Base-by-base conservation (phyloP, 1,140 invertebrate genomes). In the Diprion similis region DNA sequence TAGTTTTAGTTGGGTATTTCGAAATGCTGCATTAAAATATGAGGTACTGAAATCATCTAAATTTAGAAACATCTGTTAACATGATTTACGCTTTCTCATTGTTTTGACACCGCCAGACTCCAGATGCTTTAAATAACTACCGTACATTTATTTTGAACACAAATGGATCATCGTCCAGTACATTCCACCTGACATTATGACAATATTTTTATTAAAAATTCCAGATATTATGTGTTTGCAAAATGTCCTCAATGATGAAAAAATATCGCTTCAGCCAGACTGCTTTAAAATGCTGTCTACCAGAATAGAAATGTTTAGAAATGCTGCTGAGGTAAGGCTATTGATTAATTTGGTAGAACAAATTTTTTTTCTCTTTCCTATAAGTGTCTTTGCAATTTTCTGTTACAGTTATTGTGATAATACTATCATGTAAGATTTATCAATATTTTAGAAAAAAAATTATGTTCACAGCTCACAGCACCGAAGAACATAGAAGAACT, bases 271-370 rank as follows among this genome's bases (percentile, higher is more conserved):
- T 64, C 92, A 94, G 76, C 80, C 88, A 67, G 93, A 95, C 76
- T 97, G 96, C 85, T 91, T 92, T 77, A 92, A 91, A 77, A 94
- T 95, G 90, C 85, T 98, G 67, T 90, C 90, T 71, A 93, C 92
- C 73, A 90, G 96, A 78, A 92, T 96, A 79, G 93, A 97, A 88
- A 96, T 98, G 94, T 97, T 96, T 84, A 93, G 91, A 88, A 95
- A 94, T 89, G 95, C 96, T 24, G 94, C 92, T 47, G 91, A 94
- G 89, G 94, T 96, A 89, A 89, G 84, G 86, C 80, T 80, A 70
- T 70, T 17, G 45, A 13, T 68, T 74, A 69, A 59, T 69, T 72
- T 73, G 59, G 66, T 68, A 48, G 18, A 64, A 73, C n/a, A 46
- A 6, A 66, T 78, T n/a, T 73, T 80, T 82, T 81, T 80, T 76